phyloP scores from a whole-genome alignment of 2,888 invertebrate species.

The Orthosia cruda region DNA sequence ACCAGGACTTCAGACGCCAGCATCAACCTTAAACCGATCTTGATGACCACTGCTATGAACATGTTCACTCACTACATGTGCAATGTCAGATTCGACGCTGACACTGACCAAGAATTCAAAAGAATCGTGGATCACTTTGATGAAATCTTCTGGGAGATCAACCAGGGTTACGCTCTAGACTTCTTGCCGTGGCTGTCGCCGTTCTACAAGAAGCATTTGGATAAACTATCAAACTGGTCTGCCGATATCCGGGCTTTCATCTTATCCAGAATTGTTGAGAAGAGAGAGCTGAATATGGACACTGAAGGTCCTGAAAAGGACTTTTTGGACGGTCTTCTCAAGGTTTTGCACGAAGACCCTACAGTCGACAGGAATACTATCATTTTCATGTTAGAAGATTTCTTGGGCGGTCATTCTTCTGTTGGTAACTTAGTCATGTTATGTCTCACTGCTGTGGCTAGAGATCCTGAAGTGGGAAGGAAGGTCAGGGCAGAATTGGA shows the following conservation, averaged over 20 bases:
- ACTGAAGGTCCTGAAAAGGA: conserved; percentile 93
- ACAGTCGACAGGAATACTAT: conserved; percentile 95
- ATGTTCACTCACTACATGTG: conserved; percentile 98
- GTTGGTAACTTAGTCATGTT: conserved; percentile 96
- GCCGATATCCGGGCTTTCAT: conserved; percentile 94
- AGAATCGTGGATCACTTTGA: conserved; percentile 95
- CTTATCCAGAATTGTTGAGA: conserved; percentile 93
- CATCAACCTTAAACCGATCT: conserved; percentile 93
- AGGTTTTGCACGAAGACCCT: conserved; percentile 93
- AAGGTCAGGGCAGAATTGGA: conserved; percentile 94
- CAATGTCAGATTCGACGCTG: conserved; percentile 94
- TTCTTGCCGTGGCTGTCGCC: conserved; percentile 96
- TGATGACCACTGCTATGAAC: conserved; percentile 95
- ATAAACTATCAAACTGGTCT: conserved; percentile 94
- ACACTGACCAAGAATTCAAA: conserved; percentile 93
- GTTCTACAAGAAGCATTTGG: conserved; percentile 94
- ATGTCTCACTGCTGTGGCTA: conserved; percentile 93
- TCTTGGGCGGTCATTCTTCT: conserved; percentile 97
- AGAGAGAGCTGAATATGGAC: conserved; percentile 91
- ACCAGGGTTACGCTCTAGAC: conserved; percentile 97
- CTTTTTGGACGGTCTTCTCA: conserved; percentile 95
- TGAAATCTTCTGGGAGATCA: conserved; percentile 98
- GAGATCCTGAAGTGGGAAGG: conserved; percentile 93
- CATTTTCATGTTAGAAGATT: conserved; percentile 96
- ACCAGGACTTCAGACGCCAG: conserved; percentile 82